These are phyloP conservation scores for Trematocara caparti DNA, from an alignment of 2,797 vertebrate species.

Conservation along the genomic window DNA sequence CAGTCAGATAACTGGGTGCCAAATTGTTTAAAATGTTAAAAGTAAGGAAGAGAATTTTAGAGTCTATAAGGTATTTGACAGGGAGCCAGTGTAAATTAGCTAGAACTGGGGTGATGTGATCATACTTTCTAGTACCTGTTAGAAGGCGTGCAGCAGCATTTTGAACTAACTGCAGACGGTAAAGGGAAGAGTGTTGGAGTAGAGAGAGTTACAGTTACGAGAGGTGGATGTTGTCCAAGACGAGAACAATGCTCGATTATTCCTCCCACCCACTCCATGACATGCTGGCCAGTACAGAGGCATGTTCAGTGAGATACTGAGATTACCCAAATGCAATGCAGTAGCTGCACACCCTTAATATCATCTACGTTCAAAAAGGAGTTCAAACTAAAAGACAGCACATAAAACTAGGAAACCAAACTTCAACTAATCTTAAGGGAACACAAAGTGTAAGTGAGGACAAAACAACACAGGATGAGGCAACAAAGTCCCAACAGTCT, in stretches of 20 bases:
- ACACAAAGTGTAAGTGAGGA: neutral
- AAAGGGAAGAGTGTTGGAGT: fast-evolving
- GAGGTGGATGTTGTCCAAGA: neutral
- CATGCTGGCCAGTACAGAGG: neutral
- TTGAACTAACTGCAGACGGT: neutral
- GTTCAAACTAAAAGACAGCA: neutral
- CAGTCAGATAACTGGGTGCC: neutral
- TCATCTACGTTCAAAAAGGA: neutral
- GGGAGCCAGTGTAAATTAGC: neutral
- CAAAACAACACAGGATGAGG: neutral
- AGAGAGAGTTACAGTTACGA: neutral
- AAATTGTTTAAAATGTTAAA: neutral
- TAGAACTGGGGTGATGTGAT: neutral
- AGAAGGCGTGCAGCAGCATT: fast-evolving
- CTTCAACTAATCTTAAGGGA: neutral
- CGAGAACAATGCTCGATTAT: fast-evolving
- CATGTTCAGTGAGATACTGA: neutral
- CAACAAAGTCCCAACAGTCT: neutral
- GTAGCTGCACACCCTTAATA: fast-evolving
- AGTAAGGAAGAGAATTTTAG: neutral
- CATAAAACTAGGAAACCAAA: neutral
- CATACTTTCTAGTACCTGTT: fast-evolving
- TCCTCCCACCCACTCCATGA: neutral
- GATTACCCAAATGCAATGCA: neutral
- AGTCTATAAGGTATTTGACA: fast-evolving